Evolutionary conservation across 2,113 vertebrate species (phyloP).

Genomic region (Bubo scandiacus): DNA sequence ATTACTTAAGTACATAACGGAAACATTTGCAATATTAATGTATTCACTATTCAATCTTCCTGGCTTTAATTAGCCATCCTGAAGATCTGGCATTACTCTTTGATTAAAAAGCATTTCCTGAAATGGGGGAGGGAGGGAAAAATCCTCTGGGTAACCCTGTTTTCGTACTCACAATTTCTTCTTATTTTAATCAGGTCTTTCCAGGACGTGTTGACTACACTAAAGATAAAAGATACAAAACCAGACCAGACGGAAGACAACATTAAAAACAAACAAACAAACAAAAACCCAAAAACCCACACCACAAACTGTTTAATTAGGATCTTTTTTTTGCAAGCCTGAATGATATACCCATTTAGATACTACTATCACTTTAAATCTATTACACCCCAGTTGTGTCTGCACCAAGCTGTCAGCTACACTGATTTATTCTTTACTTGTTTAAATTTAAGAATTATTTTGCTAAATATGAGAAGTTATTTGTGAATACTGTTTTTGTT

Average conservation of each 20-base stretch:
- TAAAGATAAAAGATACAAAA: constrained; percentile 53
- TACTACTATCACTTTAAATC: neutral
- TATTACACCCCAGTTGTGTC: neutral
- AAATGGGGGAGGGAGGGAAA: neutral
- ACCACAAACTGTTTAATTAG: neutral
- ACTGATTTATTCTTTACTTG: neutral
- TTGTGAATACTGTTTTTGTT: constrained; percentile 26
- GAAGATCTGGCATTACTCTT: neutral
- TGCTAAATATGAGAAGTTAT: constrained; percentile 5
- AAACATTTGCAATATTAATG: constrained; percentile 2
- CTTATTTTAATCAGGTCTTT: constrained; percentile 36
- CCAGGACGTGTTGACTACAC: neutral
- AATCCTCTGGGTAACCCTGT: neutral
- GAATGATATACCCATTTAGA: neutral
- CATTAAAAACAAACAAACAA: neutral
- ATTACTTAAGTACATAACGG: neutral
- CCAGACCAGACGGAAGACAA: constrained; percentile 7
- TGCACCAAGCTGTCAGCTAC: constrained; percentile 12
- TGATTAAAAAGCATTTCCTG: constrained; percentile 50
- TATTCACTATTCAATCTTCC: constrained; percentile 22
- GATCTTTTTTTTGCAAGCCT: neutral
- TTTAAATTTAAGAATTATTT: constrained; percentile 4
- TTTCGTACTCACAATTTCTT: constrained; percentile 17
- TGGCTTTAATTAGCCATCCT: constrained; percentile 32
- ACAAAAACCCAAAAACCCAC: no score